These are phyloP conservation scores for Eumacrocentrus americanus DNA, from an alignment of 2,888 invertebrate genomes.

Conservation along the genomic window DNA sequence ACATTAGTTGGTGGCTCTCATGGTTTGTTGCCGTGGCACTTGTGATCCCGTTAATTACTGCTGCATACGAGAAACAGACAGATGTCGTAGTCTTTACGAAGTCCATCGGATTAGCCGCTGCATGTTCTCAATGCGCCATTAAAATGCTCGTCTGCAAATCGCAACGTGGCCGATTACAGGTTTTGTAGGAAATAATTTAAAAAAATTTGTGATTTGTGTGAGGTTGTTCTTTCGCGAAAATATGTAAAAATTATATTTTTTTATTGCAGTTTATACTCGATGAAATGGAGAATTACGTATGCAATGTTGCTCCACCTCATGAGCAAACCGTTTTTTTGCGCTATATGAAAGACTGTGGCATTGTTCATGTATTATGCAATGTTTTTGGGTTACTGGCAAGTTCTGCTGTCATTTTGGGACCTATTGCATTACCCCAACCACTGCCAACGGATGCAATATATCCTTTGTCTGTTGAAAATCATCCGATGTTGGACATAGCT, in stretches of 20 bases:
- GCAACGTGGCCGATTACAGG: conserved; percentile 10
- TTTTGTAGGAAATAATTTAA: background rate
- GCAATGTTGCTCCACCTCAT: conserved; percentile 5
- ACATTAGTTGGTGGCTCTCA: conserved; percentile 5
- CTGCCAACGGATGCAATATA: conserved; percentile 27
- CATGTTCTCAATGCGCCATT: background rate
- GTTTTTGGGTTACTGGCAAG: background rate
- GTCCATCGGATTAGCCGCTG: background rate
- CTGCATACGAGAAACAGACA: background rate
- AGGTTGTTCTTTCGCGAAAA: too few species aligned
- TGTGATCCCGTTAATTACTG: background rate
- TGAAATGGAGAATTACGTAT: conserved; percentile 24
- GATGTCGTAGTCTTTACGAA: conserved; percentile 5
- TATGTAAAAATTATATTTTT: background rate
- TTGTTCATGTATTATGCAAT: conserved; percentile 14
- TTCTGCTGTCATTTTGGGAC: conserved; percentile 23
- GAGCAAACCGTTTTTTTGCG: conserved; percentile 33
- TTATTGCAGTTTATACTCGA: conserved; percentile 26
- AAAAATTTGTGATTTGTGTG: too few species aligned
- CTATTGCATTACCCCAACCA: conserved; percentile 22
- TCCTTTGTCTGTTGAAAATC: conserved; percentile 35
- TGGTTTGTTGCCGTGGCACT: background rate
- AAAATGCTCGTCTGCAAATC: conserved; percentile 15
- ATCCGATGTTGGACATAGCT: conserved; percentile 28
- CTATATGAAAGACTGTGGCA: conserved; percentile 32